Percentiles rank a stretch among this genome's conserved stretches.
Evolutionary conservation across 1,140 invertebrate genomes (phyloP).

Genomic region (Asobara japonica): DNA sequence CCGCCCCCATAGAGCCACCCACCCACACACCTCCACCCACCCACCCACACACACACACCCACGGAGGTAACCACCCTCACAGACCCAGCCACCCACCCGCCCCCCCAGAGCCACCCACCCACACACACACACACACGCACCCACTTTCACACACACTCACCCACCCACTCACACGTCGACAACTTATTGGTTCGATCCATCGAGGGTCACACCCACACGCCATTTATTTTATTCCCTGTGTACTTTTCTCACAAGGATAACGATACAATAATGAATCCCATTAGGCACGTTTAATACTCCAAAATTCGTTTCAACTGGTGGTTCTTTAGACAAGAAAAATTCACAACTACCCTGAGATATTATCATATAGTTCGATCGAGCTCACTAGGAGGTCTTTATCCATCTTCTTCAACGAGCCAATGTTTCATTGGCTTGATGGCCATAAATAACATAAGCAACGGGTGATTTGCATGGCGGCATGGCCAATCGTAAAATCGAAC

Average conservation of each 20-base stretch:
- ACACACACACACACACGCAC: too few relatives aligned
- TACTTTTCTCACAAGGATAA: slow-evolving; percentile 12
- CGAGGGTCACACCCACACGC: too few relatives aligned
- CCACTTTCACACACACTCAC: too few relatives aligned
- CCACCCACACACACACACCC: too few relatives aligned
- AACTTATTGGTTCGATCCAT: too few relatives aligned
- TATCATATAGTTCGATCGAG: slow-evolving; percentile 13
- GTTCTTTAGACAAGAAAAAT: neutral
- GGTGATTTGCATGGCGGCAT: slow-evolving; percentile 47
- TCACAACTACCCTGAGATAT: neutral
- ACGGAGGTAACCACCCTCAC: too few relatives aligned
- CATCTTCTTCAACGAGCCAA: slow-evolving; percentile 29
- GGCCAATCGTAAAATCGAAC: slow-evolving; percentile 52
- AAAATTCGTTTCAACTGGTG: neutral
- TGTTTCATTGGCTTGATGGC: slow-evolving; percentile 36
- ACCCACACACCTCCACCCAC: too few relatives aligned
- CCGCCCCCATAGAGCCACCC: too few relatives aligned
- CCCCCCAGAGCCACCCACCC: too few relatives aligned
- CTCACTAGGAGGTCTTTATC: slow-evolving; percentile 45
- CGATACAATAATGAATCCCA: slow-evolving; percentile 14
- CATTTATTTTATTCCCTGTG: neutral
- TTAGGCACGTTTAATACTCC: slow-evolving; percentile 1
- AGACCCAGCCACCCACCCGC: too few relatives aligned
- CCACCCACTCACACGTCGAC: too few relatives aligned
- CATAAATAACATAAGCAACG: slow-evolving; percentile 36